Conservation (phyloP, 2,888 invertebrate genomes). For the Terebella lapidaria region DNA sequence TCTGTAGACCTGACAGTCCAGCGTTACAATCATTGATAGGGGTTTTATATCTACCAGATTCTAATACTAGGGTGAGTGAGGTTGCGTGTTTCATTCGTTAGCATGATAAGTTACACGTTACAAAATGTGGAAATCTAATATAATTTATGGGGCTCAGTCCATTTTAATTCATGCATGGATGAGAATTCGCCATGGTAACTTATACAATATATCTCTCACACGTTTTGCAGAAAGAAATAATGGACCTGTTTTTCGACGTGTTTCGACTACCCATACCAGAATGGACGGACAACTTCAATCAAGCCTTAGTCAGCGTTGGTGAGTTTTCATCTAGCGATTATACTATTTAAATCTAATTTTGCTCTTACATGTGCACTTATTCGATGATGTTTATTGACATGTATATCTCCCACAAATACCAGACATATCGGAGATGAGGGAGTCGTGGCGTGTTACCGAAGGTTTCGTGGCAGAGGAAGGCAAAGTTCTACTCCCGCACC, state of each 20-base stretch:
- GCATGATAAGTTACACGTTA: no score
- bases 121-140: no score
- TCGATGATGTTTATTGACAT: not conserved
- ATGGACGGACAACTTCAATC: conserved; percentile 88
- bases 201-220: no score
- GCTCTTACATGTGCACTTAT: not conserved
- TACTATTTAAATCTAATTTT: not conserved
- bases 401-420: not conserved
- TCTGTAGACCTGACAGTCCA: conserved; percentile 51
- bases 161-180: no score
- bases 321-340: conserved; percentile 9
- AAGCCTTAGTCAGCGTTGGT: conserved; percentile 75
- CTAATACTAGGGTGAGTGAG: conserved; percentile 80
- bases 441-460: conserved; percentile 83
- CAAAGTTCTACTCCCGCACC: conserved; percentile 75
- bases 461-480: conserved; percentile 95
- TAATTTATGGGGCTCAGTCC: no score
- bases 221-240: conserved; percentile 79
- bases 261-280: conserved; percentile 79
- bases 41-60: conserved; percentile 73
- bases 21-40: conserved; percentile 54
- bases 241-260: conserved; percentile 86
- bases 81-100: not conserved
- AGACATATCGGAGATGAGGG: conserved; percentile 71
- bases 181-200: no score